phyloP scores from a whole-genome alignment of 2,797 vertebrate species.

The Poeciliopsis turneri region DNA sequence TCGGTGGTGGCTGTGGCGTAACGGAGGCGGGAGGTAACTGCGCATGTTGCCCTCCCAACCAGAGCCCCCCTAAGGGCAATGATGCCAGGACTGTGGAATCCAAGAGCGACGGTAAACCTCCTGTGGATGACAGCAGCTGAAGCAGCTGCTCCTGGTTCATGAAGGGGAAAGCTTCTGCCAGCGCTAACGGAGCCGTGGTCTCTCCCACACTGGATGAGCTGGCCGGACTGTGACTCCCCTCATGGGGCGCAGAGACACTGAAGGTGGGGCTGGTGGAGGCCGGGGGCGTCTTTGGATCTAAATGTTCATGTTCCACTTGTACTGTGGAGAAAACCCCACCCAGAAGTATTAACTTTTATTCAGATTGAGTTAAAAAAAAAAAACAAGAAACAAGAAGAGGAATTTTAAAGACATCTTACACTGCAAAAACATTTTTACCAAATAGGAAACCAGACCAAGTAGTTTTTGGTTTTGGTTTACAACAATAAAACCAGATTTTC shows the following conservation, averaged over 20 bases:
- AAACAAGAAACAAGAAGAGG: neutral
- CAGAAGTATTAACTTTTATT: slow-evolving; percentile 20
- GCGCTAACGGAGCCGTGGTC: slow-evolving; percentile 64
- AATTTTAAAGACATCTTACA: neutral
- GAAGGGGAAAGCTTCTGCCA: slow-evolving; percentile 89
- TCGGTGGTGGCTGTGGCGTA: slow-evolving; percentile 57
- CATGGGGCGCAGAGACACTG: slow-evolving; percentile 55
- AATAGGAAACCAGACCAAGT: no score
- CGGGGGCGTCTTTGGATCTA: slow-evolving; percentile 56
- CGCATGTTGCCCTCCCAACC: slow-evolving; percentile 76
- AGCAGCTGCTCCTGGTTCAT: slow-evolving; percentile 90
- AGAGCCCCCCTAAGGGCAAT: slow-evolving; percentile 76
- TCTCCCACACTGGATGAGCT: slow-evolving; percentile 61
- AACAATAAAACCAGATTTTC: neutral
- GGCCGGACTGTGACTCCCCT: slow-evolving; percentile 51
- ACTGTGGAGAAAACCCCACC: slow-evolving; percentile 32
- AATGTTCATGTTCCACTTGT: slow-evolving; percentile 53
- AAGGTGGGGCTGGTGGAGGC: slow-evolving; percentile 64
- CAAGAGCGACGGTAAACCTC: slow-evolving; percentile 81
- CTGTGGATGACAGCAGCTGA: slow-evolving; percentile 83
- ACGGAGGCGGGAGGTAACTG: slow-evolving; percentile 54
- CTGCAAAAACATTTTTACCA: no score
- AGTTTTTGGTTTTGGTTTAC: no score
- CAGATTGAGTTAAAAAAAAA: neutral
- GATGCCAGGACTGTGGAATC: slow-evolving; percentile 81